Percentiles rank a stretch among this genome's conserved stretches.
phyloP scores from a whole-genome alignment of 2,797 vertebrate genomes.

The Lagorchestes hirsutus region DNA sequence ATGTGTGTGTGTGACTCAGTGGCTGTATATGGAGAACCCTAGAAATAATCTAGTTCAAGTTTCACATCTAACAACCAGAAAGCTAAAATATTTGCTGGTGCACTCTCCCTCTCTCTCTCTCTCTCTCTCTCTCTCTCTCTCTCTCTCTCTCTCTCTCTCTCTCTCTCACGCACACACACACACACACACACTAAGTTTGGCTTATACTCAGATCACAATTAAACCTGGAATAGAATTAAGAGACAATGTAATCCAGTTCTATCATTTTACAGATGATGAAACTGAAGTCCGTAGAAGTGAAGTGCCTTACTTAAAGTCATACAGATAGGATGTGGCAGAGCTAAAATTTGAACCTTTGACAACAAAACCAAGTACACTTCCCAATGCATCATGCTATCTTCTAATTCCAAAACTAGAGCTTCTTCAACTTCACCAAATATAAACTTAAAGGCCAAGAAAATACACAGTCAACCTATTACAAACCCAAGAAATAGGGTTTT shows the following conservation, averaged over 20 bases:
- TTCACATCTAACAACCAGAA: background rate
- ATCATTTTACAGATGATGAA: background rate
- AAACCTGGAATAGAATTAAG: background rate
- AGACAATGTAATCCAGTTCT: background rate
- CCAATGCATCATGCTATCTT: background rate
- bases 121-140: no score
- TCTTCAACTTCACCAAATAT: conserved; percentile 21
- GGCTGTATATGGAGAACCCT: background rate
- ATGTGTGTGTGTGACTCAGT: background rate
- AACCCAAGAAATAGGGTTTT: background rate
- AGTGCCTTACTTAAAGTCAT: background rate
- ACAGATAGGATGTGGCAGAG: background rate
- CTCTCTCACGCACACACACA: background rate
- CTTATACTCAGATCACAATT: background rate
- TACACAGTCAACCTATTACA: background rate
- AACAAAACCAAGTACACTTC: background rate
- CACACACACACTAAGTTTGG: background rate
- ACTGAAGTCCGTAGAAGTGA: background rate
- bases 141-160: no score
- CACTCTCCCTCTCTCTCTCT: no score
- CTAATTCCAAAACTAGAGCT: background rate
- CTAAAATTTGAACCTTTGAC: background rate
- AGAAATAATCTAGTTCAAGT: background rate
- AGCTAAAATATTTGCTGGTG: background rate
- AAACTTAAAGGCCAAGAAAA: conserved; percentile 46